These are phyloP conservation scores for Leucophenga montana DNA, from an alignment of 2,888 invertebrate genomes.

Conservation along the genomic window DNA sequence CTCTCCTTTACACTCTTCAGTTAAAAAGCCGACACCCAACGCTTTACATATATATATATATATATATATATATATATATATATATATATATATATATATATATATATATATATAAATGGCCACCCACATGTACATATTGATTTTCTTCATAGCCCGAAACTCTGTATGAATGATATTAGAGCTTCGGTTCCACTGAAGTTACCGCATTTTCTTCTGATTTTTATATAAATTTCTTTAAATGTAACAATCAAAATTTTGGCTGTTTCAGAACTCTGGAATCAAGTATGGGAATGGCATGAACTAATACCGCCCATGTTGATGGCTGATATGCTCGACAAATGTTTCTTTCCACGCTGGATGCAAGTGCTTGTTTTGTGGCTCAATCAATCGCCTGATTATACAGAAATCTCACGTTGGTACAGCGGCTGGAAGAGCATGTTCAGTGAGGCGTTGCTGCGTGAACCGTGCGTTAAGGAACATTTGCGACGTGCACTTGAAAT, in stretches of 20 bases:
- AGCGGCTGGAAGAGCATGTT: constrained; percentile 78
- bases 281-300: constrained; percentile 95
- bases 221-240: no score
- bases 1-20: no score
- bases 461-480: constrained; percentile 79
- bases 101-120: no score
- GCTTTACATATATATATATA: no score
- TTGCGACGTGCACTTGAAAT: constrained; percentile 93
- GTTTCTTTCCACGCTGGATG: constrained; percentile 95
- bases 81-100: no score
- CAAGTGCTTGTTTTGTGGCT: constrained; percentile 91
- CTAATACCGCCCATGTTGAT: constrained; percentile 85
- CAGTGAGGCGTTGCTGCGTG: constrained; percentile 75
- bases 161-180: no score
- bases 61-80: no score
- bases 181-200: no score
- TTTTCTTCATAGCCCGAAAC: no score
- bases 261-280: constrained; percentile 88
- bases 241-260: neutral
- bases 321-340: constrained; percentile 86
- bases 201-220: no score
- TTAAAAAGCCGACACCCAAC: no score
- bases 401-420: constrained; percentile 93
- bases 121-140: neutral
- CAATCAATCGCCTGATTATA: constrained; percentile 90